Percentiles rank a stretch among this genome's conserved stretches.
Evolutionary conservation across 2,113 vertebrate genomes (phyloP).

Genomic region (Harpagus bidentatus): DNA sequence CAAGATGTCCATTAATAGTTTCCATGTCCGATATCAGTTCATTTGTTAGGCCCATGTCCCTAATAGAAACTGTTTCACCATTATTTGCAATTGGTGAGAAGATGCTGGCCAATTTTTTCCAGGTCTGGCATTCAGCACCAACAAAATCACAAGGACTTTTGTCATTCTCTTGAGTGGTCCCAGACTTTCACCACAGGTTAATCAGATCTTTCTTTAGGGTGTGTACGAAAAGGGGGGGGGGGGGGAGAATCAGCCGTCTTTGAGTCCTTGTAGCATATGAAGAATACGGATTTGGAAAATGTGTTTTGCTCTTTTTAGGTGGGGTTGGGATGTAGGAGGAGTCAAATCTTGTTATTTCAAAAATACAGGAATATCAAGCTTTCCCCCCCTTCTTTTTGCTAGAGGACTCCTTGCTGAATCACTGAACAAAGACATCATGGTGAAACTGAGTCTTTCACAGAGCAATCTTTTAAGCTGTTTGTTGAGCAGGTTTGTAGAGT

Average conservation of each 20-base stretch:
- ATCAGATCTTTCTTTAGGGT: not conserved
- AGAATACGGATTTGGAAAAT: not conserved
- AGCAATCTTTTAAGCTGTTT: not conserved
- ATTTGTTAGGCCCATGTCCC: not conserved
- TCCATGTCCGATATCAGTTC: not conserved
- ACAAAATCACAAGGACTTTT: not conserved
- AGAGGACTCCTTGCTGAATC: not conserved
- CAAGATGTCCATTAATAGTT: not conserved
- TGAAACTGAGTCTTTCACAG: not conserved
- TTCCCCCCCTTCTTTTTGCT: not conserved
- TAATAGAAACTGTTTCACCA: not conserved
- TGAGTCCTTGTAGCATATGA: not conserved
- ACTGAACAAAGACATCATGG: not conserved
- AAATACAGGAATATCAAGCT: not conserved
- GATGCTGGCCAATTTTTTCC: not conserved
- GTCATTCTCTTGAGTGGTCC: not conserved
- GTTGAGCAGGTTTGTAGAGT: not conserved
- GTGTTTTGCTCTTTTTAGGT: not conserved
- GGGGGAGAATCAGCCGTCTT: not conserved
- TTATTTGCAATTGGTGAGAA: not conserved
- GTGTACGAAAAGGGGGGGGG: not conserved
- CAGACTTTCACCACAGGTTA: not conserved
- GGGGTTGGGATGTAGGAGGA: not conserved
- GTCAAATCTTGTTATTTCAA: not conserved
- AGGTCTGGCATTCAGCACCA: not conserved